Base-by-base conservation (phyloP, 2,113 vertebrate species). In the Rhinolophus sinicus region DNA sequence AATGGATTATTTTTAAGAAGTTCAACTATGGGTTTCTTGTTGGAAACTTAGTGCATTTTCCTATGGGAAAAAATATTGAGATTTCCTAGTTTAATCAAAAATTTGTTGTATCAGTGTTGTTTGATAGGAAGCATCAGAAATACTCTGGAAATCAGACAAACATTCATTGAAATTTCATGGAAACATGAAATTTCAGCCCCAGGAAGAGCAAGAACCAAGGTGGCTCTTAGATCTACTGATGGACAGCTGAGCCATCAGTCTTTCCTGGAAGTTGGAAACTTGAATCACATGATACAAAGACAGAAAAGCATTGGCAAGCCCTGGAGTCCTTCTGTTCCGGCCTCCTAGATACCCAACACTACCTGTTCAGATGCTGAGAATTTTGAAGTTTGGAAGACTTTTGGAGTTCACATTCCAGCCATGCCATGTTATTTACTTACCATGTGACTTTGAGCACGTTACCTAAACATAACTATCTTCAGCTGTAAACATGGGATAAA, bases 401-500 rank as follows among this genome's bases (percentile, higher is more conserved):
- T 65, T 21, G 83, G 22, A 91, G 50, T 72, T 93, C 50, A 75
- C n/a, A 75, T 77, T 76, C 28, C 35, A 95, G 44, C 81, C 33
- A 22, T 87, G 76, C 65, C 33, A 22, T 87, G 76, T 58, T 81
- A 47, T 35, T 81, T 93, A 67, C 13, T 44, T 54, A 76, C 11
- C n/a, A 86, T 44, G 52, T 83, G 85, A 67, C 75, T 84, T n/a
- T 70, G 60, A 92, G 30, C 35, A 65, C 87, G 56, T 89, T 82
- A 50, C 22, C 70, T 70, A 88, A 85, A 11, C 38, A 38, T 50
- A 80, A n/a, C 38, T 54, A 64, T 72, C 62, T 82, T 96, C 77
- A 70, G 38, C 47, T 96, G 15, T 96, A 84, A 88, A 78, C 44
- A 94, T 0, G 28, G 21, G 12, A 44, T 87, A 94, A 73, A 94